Conservation (phyloP, 2,113 vertebrate species). For the Heterochromis multidens region DNA sequence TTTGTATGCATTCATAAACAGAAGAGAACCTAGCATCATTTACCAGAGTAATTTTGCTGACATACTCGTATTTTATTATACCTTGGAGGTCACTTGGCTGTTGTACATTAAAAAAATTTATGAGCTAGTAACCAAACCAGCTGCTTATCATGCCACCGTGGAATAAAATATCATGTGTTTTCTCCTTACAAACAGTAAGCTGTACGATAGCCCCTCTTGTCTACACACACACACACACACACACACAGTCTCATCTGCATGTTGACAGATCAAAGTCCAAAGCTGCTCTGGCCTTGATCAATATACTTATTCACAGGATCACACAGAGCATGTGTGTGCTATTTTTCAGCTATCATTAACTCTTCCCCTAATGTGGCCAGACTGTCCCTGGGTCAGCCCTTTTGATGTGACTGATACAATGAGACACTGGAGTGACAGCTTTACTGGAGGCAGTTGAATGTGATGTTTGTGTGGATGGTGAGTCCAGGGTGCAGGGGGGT, state of each 20-base stretch:
- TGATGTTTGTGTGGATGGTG: conserved; percentile 47
- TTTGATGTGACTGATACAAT: conserved; percentile 31
- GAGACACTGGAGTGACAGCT: conserved; percentile 4
- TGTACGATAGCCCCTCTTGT: background rate
- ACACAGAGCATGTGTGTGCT: background rate
- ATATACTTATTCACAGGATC: conserved; percentile 42
- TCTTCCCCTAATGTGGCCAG: conserved; percentile 23
- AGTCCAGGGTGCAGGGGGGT: background rate
- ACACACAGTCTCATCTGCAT: background rate
- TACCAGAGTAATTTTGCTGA: background rate
- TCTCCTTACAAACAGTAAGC: background rate
- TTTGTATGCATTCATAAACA: background rate
- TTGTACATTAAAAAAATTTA: background rate
- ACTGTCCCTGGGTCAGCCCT: conserved; percentile 8
- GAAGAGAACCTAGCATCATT: background rate
- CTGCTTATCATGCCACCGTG: background rate
- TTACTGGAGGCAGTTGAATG: conserved; percentile 25
- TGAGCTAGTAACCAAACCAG: background rate
- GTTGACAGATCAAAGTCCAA: conserved; percentile 67
- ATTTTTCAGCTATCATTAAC: conserved; percentile 23
- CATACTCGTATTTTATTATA: background rate
- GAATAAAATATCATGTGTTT: background rate
- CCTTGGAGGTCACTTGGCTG: background rate
- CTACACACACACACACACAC: background rate
- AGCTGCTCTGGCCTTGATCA: conserved; percentile 33